Evolutionary conservation across 2,113 vertebrate species (phyloP).

Genomic region (Cyanistes caeruleus): DNA sequence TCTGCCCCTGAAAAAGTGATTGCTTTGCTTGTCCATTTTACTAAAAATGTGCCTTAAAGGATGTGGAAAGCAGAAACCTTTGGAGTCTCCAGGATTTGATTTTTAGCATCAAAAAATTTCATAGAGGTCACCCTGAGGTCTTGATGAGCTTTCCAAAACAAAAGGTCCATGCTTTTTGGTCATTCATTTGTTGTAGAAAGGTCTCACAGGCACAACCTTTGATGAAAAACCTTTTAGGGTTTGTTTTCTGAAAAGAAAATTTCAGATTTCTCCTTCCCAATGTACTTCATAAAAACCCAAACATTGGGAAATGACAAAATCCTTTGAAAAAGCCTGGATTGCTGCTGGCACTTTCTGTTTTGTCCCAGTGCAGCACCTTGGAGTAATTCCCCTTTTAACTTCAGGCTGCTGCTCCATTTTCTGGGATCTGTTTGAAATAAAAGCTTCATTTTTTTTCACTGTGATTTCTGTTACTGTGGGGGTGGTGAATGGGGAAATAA

Average conservation of each 20-base stretch:
- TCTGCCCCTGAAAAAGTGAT: background rate
- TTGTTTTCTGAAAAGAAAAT: background rate
- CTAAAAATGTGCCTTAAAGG: background rate
- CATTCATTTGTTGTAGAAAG: background rate
- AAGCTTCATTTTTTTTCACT: background rate
- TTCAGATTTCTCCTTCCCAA: background rate
- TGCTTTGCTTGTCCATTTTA: background rate
- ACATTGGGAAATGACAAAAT: background rate
- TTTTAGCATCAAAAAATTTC: background rate
- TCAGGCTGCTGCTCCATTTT: background rate
- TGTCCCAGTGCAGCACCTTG: background rate
- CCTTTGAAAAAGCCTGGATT: background rate
- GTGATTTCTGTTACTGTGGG: background rate
- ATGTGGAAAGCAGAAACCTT: background rate
- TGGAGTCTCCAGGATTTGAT: background rate
- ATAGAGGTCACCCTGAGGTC: background rate
- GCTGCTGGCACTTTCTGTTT: background rate
- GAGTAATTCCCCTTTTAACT: background rate
- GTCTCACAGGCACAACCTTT: background rate
- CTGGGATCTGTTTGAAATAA: background rate
- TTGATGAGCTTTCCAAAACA: background rate
- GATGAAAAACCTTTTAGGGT: background rate
- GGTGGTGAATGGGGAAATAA: background rate
- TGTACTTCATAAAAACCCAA: background rate
- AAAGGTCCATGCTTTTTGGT: fast-evolving